Base-by-base conservation (phyloP, 2,888 invertebrate genomes). In the Andrena marginata region DNA sequence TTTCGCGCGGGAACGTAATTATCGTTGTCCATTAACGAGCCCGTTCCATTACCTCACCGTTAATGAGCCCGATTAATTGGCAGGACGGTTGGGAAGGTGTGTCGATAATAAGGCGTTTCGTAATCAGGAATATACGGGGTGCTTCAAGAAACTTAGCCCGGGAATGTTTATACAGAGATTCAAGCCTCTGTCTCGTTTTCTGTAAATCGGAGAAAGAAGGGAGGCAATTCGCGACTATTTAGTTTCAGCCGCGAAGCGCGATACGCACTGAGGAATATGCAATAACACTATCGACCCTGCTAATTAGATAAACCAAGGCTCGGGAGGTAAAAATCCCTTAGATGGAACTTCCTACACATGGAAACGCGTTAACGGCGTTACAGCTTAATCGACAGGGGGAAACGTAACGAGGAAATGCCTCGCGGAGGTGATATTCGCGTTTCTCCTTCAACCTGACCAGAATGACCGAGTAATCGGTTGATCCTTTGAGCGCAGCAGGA, bases 31-130 rank as follows among this genome's bases (percentile, higher is more conserved):
- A 33, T 63, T 67, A 42, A 63, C 60, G 48, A 48, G n/a, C 51
- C 31, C 8, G 31, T 69, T 33, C 62, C 54, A 54, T 70, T 70
- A 82, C 20, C 56, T 13, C 6, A 20, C 54, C 29, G 48, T 63
- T 75, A 81, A 81, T 51, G 76, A 75, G 20, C 35, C 29, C 20
- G 59, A 81, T 80, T 74, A 60, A 81, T 80, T 67, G 51, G 33
- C 31, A 26, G n/a, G n/a, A 8, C n/a, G 6, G 35, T 33, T 6
- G 60, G 8, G 10, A 26, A 51, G 23, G 8, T 35, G 54, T 13
- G 3, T n/a, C 20, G n/a, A 7, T 56, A 79, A 56, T 59, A 65
- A 64, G 33, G 49, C 26, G 23, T 70, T 65, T 49, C 31, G 33
- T 65, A 68, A 63, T 56, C 51, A 35, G n/a, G 33, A 26, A 20